Conservation (phyloP, 2,113 vertebrate genomes). For the Montifringilla adamsi region DNA sequence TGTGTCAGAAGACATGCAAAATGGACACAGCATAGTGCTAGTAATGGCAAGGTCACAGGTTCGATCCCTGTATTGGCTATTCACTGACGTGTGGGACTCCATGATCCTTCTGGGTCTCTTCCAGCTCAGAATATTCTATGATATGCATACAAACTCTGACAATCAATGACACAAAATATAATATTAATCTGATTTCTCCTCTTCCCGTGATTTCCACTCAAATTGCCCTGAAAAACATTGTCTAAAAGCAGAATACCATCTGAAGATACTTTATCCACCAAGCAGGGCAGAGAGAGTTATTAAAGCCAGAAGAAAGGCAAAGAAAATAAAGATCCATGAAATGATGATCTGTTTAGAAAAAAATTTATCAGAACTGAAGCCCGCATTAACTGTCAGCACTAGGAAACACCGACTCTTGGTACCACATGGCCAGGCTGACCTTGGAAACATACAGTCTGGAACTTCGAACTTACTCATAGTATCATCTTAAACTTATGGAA, state of each 20-base stretch:
- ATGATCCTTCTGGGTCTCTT: not conserved
- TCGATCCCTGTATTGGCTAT: rapidly evolving
- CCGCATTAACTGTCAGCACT: not conserved
- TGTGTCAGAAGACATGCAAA: not conserved
- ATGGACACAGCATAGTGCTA: not conserved
- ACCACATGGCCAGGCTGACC: not conserved
- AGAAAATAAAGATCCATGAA: not conserved
- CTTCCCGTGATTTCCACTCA: not conserved
- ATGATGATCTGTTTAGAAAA: not conserved
- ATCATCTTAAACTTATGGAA: not conserved
- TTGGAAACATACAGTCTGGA: not conserved
- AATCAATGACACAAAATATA: not conserved
- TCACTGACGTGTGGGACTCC: not conserved
- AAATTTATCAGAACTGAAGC: not conserved
- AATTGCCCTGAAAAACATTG: not conserved
- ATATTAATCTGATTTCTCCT: not conserved
- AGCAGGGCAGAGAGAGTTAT: not conserved
- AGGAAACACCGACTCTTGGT: not conserved
- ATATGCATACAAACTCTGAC: not conserved
- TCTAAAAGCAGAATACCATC: not conserved
- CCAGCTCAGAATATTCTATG: not conserved
- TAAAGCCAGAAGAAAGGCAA: not conserved
- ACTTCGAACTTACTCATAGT: not conserved
- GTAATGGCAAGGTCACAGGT: rapidly evolving
- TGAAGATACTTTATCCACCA: not conserved